Conservation (phyloP, 2,113 vertebrate species). For the Sturnira hondurensis region DNA sequence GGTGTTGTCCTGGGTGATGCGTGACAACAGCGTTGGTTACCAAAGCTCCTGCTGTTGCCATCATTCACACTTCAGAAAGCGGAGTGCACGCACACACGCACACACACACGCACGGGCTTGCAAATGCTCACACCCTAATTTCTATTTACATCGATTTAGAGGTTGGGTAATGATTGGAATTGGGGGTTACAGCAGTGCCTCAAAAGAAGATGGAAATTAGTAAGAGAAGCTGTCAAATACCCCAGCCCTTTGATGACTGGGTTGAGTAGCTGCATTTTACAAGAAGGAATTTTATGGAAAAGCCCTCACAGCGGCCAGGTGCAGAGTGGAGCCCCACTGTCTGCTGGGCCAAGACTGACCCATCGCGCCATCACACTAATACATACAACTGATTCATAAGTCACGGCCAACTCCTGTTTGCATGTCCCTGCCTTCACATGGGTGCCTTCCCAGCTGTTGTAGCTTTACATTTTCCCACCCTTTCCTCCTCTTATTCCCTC, state of each 20-base stretch:
- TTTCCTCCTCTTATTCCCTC: background rate
- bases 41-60: background rate
- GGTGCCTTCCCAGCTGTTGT: background rate
- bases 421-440: too few species aligned
- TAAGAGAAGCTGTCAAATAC: background rate
- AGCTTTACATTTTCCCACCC: background rate
- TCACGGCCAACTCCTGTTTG: background rate
- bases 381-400: background rate
- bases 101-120: too few species aligned
- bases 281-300: background rate
- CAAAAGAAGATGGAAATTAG: background rate
- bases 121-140: background rate
- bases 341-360: background rate
- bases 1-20: background rate
- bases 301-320: background rate
- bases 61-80: background rate
- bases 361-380: background rate
- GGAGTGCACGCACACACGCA: background rate
- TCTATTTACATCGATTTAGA: background rate
- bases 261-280: background rate
- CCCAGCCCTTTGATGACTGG: background rate
- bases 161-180: background rate
- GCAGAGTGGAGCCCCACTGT: background rate
- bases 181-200: background rate
- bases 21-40: background rate